phyloP scores from a whole-genome alignment of 2,797 vertebrate species.

The Sebastes itinus region DNA sequence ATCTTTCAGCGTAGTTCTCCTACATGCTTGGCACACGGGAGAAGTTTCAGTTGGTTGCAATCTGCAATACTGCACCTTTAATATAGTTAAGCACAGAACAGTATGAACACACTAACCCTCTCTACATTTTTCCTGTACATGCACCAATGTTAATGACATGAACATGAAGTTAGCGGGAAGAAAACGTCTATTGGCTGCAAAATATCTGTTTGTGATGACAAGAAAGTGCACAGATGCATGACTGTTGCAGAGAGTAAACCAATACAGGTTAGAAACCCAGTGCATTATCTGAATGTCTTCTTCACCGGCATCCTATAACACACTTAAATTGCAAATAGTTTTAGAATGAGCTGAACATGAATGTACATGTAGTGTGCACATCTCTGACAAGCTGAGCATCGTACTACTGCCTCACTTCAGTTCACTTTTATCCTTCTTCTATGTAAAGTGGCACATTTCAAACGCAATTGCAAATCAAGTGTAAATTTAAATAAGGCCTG shows the following conservation, averaged over 20 bases:
- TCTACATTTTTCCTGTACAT: not conserved
- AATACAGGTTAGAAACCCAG: not conserved
- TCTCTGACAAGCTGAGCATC: not conserved
- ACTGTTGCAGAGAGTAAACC: not conserved
- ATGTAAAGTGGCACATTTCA: constrained; percentile 32
- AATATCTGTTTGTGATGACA: not conserved
- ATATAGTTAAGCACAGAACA: not conserved
- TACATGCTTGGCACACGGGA: too few relatives aligned
- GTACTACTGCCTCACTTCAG: not conserved
- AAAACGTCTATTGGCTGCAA: not conserved
- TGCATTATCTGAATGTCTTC: not conserved
- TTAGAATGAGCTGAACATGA: constrained; percentile 5
- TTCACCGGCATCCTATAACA: not conserved
- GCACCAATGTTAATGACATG: not conserved
- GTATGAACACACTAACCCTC: not conserved
- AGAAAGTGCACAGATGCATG: not conserved
- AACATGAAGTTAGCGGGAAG: not conserved
- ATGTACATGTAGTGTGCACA: not conserved
- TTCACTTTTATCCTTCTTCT: constrained; percentile 15
- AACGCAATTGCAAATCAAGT: constrained; percentile 48
- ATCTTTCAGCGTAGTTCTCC: too few relatives aligned
- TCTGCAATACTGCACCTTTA: too few relatives aligned
- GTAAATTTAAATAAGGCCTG: constrained; percentile 53
- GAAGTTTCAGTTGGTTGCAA: too few relatives aligned
- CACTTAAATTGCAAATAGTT: not conserved